A percentile compares a stretch with the other conserved stretches of the same genome.
Evolutionary conservation across 2,888 invertebrate genomes (phyloP).

Genomic region (Leucoma salicis): DNA sequence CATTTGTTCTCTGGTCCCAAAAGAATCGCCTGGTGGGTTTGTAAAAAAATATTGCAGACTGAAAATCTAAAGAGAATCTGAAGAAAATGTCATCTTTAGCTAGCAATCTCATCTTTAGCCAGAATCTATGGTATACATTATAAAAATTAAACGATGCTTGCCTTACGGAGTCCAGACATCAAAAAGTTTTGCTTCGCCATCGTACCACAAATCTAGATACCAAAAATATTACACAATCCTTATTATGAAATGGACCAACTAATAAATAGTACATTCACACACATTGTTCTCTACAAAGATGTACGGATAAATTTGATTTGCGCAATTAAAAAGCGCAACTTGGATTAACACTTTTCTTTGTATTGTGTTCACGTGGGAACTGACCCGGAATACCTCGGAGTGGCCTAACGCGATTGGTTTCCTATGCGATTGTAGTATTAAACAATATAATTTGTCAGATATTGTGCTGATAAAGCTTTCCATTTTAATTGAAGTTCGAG

Average conservation of each 20-base stretch:
- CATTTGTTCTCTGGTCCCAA: too few species aligned
- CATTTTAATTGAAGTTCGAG: neutral
- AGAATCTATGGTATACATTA: too few species aligned
- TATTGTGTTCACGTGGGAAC: conserved; percentile 11
- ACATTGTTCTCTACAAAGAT: conserved; percentile 32
- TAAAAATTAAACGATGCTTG: too few species aligned
- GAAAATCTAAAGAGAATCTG: too few species aligned
- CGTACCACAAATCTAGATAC: conserved; percentile 11
- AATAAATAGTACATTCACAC: conserved; percentile 34
- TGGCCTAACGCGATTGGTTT: conserved; percentile 4
- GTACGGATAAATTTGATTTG: conserved; percentile 31
- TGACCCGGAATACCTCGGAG: neutral
- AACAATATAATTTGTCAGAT: conserved; percentile 23
- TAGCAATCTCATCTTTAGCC: too few species aligned
- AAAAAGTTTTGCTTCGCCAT: too few species aligned
- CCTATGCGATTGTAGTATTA: conserved; percentile 12
- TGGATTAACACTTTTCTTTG: conserved; percentile 33
- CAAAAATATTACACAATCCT: conserved; percentile 19
- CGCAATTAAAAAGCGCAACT: conserved; percentile 36
- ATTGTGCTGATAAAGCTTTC: conserved; percentile 1
- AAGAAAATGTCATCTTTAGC: too few species aligned
- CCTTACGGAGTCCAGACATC: too few species aligned
- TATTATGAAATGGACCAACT: conserved; percentile 30
- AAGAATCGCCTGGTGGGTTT: too few species aligned
- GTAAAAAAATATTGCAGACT: too few species aligned